Evolutionary conservation across 2,113 vertebrate species (phyloP), one percentile per base, ranked within the genome.

Genomic region (Calyptomena viridis): DNA sequence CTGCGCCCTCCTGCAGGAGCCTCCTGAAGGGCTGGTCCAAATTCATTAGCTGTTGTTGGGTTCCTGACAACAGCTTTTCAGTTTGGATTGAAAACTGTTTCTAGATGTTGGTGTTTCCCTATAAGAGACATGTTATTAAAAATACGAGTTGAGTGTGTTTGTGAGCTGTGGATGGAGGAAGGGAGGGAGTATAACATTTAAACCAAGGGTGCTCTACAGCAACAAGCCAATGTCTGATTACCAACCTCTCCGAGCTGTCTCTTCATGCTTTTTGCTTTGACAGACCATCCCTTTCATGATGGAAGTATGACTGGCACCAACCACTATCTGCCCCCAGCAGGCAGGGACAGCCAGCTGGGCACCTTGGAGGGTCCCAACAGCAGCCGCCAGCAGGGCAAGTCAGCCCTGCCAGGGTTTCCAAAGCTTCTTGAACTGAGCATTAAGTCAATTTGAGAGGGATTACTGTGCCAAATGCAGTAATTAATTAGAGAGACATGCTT

Each of bases 371-470:
- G 28, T 49, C 22, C n/a, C 22, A 16, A 13, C 0, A 56, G 46
- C 63, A 91, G 46, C 55, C 2, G 1, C 59, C 1, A 4, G 25
- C 0, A 0, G 46, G 60, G 60, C 0, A 0, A 94, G 22, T 27
- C 1, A 1, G 62, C 40, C 50, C 46, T 73, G 68, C 23, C 76
- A 55, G 56, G 63, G 68, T 58, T 87, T 71, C 60, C 64, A 92
- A 13, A 8, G 6, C 37, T 69, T 94, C 89, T 91, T 74, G 63
- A 92, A 86, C 76, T 58, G 42, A 93, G 50, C 42, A 67, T 75
- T 93, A 93, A 93, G 81, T 84, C 74, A 84, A 4, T 91, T 71
- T 81, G 66, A 75, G 50, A 71, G 73, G 47, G 39, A 81, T 55
- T 89, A 64, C 37, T 58, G 35, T 84, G 87, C 69, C 84, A 84